Percentiles rank a stretch among this genome's conserved stretches.
phyloP scores from a whole-genome alignment of 1,140 invertebrate genomes.

The Ceratosolen solmsi region DNA sequence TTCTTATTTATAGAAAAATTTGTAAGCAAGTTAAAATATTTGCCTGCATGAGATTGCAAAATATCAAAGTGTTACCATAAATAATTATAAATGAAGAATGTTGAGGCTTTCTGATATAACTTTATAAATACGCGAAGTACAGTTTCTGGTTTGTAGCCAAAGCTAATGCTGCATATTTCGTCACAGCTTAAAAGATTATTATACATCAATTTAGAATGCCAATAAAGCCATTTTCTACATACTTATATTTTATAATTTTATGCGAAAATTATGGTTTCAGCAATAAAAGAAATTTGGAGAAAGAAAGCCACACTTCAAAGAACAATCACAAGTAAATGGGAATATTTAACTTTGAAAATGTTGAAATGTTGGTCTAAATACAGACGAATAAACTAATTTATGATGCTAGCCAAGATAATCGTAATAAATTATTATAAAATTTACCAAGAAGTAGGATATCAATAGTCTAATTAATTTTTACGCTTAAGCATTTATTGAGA shows the following conservation, averaged over 20 bases:
- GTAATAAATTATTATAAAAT: too few relatives aligned
- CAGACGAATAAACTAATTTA: too few relatives aligned
- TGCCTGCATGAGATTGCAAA: neutral
- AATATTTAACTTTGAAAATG: neutral
- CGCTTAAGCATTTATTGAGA: too few relatives aligned
- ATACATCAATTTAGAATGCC: neutral
- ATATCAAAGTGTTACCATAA: neutral
- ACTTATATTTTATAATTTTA: neutral
- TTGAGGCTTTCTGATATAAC: neutral
- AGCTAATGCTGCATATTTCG: neutral
- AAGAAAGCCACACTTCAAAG: neutral
- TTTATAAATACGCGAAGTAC: neutral
- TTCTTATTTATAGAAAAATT: neutral
- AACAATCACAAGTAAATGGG: neutral
- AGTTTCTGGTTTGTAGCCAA: neutral
- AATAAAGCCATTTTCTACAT: conserved; percentile 15
- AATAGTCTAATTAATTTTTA: too few relatives aligned
- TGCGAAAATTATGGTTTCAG: neutral
- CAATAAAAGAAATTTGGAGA: neutral
- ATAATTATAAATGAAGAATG: neutral
- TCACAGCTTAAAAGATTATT: neutral
- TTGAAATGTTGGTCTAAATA: neutral
- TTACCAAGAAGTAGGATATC: too few relatives aligned
- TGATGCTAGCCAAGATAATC: too few relatives aligned
- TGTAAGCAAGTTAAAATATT: neutral